Evolutionary conservation across 2,113 vertebrate genomes (phyloP).

Genomic region (Eurystomus gularis): DNA sequence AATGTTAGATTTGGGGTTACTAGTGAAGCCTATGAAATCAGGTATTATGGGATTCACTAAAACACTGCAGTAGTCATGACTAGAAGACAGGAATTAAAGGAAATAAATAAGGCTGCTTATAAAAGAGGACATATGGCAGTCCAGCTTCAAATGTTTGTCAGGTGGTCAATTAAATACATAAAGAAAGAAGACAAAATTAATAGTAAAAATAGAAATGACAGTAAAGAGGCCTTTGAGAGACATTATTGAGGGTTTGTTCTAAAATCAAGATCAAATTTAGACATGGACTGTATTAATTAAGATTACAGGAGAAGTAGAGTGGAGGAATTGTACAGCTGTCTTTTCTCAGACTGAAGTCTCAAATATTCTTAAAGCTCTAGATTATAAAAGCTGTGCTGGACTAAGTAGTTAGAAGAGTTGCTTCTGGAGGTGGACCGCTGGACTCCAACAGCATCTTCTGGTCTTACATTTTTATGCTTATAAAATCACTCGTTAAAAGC

Average conservation of each 20-base stretch:
- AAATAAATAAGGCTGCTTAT: slow-evolving; percentile 2
- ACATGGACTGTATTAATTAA: neutral
- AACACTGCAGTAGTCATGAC: neutral
- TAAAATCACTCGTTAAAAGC: slow-evolving; percentile 1
- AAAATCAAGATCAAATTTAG: neutral
- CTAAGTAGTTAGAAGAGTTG: neutral
- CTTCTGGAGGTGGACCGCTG: neutral
- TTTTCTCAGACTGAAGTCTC: neutral
- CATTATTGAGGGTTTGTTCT: neutral
- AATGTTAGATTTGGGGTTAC: neutral
- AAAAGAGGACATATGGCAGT: neutral
- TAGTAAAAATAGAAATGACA: neutral
- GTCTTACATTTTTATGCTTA: neutral
- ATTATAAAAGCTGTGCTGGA: neutral
- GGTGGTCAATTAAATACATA: neutral
- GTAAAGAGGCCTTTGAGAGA: neutral
- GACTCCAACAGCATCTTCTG: neutral
- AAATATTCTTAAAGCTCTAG: neutral
- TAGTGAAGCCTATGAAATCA: neutral
- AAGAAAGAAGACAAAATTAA: neutral
- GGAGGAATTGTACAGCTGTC: neutral
- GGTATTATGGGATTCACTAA: neutral
- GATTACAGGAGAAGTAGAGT: neutral
- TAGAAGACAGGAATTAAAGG: neutral
- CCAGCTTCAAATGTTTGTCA: neutral